phyloP scores from a whole-genome alignment of 2,888 invertebrate species.

The Protophormia terraenovae region DNA sequence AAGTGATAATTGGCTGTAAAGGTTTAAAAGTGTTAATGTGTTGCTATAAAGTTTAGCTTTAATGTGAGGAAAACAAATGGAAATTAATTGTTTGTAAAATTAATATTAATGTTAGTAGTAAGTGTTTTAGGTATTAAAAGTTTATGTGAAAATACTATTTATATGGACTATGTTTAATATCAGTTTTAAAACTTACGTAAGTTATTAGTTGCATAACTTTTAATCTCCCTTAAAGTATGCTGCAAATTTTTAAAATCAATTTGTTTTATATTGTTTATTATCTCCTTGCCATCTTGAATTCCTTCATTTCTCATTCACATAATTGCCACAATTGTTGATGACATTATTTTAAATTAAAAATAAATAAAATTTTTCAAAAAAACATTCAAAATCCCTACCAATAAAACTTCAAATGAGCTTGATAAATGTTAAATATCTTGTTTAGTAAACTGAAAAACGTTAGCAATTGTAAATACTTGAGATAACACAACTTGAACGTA shows the following conservation, averaged over 20 bases:
- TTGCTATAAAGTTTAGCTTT: neutral
- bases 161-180: no score
- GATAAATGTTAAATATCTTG: neutral
- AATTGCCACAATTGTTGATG: neutral
- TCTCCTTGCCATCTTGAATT: neutral
- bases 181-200: no score
- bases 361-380: neutral
- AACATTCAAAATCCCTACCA: neutral
- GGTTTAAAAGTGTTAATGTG: conserved; percentile 22
- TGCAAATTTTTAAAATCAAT: neutral
- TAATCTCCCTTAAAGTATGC: neutral
- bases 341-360: neutral
- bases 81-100: neutral
- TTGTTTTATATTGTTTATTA: neutral
- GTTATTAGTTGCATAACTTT: neutral
- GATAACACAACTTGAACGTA: conserved; percentile 16
- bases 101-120: neutral
- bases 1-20: conserved; percentile 24
- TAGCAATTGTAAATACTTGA: conserved; percentile 8
- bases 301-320: neutral
- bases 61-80: neutral
- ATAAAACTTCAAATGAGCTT: neutral
- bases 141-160: no score
- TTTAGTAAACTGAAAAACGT: neutral
- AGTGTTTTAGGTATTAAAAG: neutral